Conservation (phyloP, 2,797 vertebrate species). For the Paedocypris micromegethes region DNA sequence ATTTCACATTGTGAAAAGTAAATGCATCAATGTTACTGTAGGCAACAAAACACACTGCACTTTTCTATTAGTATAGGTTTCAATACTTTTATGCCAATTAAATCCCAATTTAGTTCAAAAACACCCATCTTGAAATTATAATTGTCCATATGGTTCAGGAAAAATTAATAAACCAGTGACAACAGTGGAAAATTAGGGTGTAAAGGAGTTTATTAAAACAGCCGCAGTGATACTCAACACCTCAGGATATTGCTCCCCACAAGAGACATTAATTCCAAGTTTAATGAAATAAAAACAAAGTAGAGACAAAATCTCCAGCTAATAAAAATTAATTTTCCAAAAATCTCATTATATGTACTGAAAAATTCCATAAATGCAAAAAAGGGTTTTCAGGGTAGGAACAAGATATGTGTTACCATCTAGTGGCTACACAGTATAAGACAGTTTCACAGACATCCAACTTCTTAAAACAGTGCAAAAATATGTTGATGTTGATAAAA, state of each 20-base stretch:
- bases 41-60: too few species aligned
- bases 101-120: too few species aligned
- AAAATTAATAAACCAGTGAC: background rate
- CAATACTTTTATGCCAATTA: too few species aligned
- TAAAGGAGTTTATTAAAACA: constrained; percentile 25
- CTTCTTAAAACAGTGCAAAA: background rate
- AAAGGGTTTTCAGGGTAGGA: constrained; percentile 16
- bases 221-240: constrained; percentile 19
- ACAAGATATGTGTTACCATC: constrained; percentile 70
- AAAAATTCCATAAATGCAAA: background rate
- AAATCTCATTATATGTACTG: constrained; percentile 10
- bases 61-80: too few species aligned
- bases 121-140: background rate
- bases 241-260: constrained; percentile 18
- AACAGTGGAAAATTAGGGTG: constrained; percentile 7
- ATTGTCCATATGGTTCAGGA: background rate
- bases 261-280: constrained; percentile 14
- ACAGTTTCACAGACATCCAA: constrained; percentile 17
- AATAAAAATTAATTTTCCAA: constrained; percentile 2
- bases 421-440: constrained; percentile 66
- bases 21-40: too few species aligned
- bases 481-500: background rate
- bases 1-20: too few species aligned
- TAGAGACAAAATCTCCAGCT: background rate
- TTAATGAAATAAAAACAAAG: constrained; percentile 40